Percentiles rank a stretch among this genome's conserved stretches.
Conservation (phyloP, 2,113 vertebrate species). For the Xiphophorus couchianus region DNA sequence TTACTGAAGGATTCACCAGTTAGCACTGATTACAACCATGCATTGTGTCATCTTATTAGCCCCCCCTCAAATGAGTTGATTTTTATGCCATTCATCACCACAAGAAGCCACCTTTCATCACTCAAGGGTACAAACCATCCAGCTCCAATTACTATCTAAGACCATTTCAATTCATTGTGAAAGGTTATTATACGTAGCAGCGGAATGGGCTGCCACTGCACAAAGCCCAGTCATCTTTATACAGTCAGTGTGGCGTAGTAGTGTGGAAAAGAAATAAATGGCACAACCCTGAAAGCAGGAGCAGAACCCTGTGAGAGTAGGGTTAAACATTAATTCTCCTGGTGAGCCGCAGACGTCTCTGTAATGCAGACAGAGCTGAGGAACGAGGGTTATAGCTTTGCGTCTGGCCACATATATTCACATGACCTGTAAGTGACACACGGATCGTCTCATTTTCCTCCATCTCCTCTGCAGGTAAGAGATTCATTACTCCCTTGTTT, state of each 20-base stretch:
- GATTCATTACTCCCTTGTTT: constrained; percentile 48
- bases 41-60: constrained; percentile 49
- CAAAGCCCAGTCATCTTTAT: constrained; percentile 9
- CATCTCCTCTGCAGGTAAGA: constrained; percentile 35
- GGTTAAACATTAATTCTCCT: constrained; percentile 29
- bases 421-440: constrained; percentile 8
- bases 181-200: constrained; percentile 10
- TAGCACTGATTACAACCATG: constrained; percentile 31
- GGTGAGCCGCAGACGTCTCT: constrained; percentile 22
- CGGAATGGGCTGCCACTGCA: constrained; percentile 4
- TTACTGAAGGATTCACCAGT: constrained; percentile 25
- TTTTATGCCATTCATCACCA: constrained; percentile 33
- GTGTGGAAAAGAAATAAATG: constrained; percentile 6
- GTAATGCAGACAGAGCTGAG: constrained; percentile 3
- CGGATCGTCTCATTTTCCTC: constrained; percentile 37
- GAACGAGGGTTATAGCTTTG: constrained; percentile 15
- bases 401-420: constrained; percentile 26
- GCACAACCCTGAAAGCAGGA: neutral
- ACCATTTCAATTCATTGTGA: constrained; percentile 33
- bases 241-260: neutral
- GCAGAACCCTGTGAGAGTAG: constrained; percentile 8
- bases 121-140: constrained; percentile 29
- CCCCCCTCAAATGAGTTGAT: constrained; percentile 31
- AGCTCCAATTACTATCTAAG: constrained; percentile 38
- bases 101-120: constrained; percentile 7